phyloP scores from a whole-genome alignment of 2,888 invertebrate species.

The Caenorhabditis wallacei region DNA sequence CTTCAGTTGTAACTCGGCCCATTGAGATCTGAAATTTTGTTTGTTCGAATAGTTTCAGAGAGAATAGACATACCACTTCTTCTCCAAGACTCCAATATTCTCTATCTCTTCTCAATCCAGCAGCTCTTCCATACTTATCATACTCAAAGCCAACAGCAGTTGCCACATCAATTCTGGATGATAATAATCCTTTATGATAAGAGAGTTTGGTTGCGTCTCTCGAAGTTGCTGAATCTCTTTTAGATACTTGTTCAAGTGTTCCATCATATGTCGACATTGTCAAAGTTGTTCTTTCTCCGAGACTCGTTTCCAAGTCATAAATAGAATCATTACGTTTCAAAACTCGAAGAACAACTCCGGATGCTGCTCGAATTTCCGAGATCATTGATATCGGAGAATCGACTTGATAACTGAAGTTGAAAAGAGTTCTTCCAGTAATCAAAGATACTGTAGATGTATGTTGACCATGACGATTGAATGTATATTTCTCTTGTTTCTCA shows the following conservation, averaged over 20 bases:
- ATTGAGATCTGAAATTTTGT: slow-evolving; percentile 10
- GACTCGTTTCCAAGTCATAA: slow-evolving; percentile 61
- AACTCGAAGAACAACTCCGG: slow-evolving; percentile 89
- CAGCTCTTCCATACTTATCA: slow-evolving; percentile 63
- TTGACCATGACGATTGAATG: slow-evolving; percentile 89
- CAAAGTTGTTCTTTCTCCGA: slow-evolving; percentile 58
- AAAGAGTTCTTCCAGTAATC: slow-evolving; percentile 93
- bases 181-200: slow-evolving; percentile 67
- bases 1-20: slow-evolving; percentile 51
- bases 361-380: slow-evolving; percentile 95
- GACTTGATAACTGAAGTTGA: slow-evolving; percentile 96
- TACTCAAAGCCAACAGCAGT: slow-evolving; percentile 61
- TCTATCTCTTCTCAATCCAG: slow-evolving; percentile 54
- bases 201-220: slow-evolving; percentile 59
- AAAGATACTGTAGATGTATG: slow-evolving; percentile 89
- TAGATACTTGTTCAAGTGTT: slow-evolving; percentile 60
- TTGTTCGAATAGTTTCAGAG: not conserved
- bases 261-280: slow-evolving; percentile 63
- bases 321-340: slow-evolving; percentile 61
- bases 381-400: slow-evolving; percentile 94
- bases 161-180: slow-evolving; percentile 56
- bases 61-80: slow-evolving; percentile 14
- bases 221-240: slow-evolving; percentile 14
- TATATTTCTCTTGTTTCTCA: slow-evolving; percentile 77
- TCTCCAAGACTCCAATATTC: slow-evolving; percentile 61